These are phyloP conservation scores for Aix galericulata DNA, from an alignment of 2,113 vertebrate genomes.

Conservation along the genomic window DNA sequence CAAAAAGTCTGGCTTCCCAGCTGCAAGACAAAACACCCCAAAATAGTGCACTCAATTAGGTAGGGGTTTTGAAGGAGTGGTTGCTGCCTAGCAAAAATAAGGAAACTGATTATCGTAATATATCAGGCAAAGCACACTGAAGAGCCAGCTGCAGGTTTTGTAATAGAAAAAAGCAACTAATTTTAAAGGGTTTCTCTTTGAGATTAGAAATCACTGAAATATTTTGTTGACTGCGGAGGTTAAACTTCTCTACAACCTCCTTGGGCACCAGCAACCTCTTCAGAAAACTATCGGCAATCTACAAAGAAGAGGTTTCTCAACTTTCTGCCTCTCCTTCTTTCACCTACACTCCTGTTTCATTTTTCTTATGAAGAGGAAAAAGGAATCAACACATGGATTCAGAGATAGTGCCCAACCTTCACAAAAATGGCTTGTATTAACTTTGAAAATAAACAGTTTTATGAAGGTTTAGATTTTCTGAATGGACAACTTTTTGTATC, in stretches of 20 bases:
- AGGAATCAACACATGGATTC: background rate
- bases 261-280: background rate
- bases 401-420: background rate
- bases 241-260: background rate
- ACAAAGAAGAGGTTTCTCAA: background rate
- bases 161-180: background rate
- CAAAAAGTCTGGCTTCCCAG: slow-evolving; percentile 54
- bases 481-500: background rate
- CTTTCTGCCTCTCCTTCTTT: background rate
- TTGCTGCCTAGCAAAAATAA: slow-evolving; percentile 56
- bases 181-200: slow-evolving; percentile 5
- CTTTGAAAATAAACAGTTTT: background rate
- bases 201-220: background rate
- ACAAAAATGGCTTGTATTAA: background rate
- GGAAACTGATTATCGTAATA: slow-evolving; percentile 45
- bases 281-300: background rate
- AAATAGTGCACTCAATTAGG: slow-evolving; percentile 53
- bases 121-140: slow-evolving; percentile 9
- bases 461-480: background rate
- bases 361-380: background rate
- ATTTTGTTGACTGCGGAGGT: background rate
- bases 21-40: slow-evolving; percentile 66
- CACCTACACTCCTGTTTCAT: background rate
- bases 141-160: slow-evolving; percentile 55
- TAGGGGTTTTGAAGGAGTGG: slow-evolving; percentile 50